Evolutionary conservation across 2,888 invertebrate species (phyloP).

Genomic region (Drosophila trichaetosa): DNA sequence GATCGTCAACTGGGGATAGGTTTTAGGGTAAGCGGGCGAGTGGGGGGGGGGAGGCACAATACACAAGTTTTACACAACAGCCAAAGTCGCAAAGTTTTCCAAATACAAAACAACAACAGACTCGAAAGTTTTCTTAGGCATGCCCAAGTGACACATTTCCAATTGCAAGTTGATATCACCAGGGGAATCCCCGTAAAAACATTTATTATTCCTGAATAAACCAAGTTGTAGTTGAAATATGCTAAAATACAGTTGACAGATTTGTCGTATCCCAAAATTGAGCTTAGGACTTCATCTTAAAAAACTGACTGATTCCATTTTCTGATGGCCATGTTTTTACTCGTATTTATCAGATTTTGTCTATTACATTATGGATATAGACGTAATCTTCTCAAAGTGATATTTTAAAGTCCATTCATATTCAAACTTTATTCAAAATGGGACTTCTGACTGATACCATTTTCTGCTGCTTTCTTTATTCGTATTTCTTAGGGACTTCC

Average conservation of each 20-base stretch:
- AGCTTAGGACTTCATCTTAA: neutral
- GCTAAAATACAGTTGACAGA: neutral
- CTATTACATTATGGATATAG: neutral
- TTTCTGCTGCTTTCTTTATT: too few species aligned
- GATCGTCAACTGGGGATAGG: slow-evolving; percentile 54
- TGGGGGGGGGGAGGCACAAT: neutral
- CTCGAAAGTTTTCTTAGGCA: slow-evolving; percentile 43
- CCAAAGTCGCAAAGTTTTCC: slow-evolving; percentile 40
- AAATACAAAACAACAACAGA: slow-evolving; percentile 34
- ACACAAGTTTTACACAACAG: slow-evolving; percentile 42
- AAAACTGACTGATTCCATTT: neutral
- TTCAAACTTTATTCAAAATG: neutral
- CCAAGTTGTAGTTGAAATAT: slow-evolving; percentile 8
- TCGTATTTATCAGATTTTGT: neutral
- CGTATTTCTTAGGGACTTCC: too few species aligned
- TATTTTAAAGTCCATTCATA: slow-evolving; percentile 23
- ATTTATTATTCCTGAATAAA: slow-evolving; percentile 37
- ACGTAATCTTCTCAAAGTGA: neutral
- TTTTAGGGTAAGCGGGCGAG: neutral
- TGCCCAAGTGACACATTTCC: slow-evolving; percentile 72
- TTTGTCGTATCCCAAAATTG: neutral
- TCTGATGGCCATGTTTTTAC: too few species aligned
- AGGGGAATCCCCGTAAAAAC: slow-evolving; percentile 10
- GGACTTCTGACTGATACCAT: too few species aligned
- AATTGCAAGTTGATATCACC: slow-evolving; percentile 52